Conservation (phyloP, 2,113 vertebrate genomes). For the Pygoscelis antarcticus region DNA sequence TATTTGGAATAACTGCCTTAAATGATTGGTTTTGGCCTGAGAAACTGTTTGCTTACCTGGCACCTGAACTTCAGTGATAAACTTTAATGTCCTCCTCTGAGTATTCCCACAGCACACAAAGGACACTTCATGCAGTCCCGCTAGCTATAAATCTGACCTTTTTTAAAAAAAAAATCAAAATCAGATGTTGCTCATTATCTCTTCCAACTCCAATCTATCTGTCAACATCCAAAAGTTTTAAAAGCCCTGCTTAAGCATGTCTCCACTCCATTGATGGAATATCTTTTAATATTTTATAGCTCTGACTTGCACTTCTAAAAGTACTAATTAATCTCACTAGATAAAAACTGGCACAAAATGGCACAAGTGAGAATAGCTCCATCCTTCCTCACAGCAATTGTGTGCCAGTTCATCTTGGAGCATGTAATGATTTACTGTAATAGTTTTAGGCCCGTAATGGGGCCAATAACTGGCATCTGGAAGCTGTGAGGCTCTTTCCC, state of each 20-base stretch:
- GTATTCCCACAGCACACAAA: background rate
- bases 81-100: constrained; percentile 40
- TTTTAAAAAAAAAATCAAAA: background rate
- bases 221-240: background rate
- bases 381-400: constrained; percentile 42
- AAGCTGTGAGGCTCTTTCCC: constrained; percentile 66
- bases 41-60: constrained; percentile 64
- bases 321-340: constrained; percentile 75
- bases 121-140: background rate
- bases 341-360: constrained; percentile 69
- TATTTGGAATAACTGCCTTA: constrained; percentile 33
- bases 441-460: constrained; percentile 52
- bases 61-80: constrained; percentile 47
- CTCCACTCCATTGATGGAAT: constrained; percentile 16
- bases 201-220: background rate
- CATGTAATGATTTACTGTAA: constrained; percentile 61
- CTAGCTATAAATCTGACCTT: constrained; percentile 1
- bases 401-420: constrained; percentile 66
- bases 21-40: constrained; percentile 40
- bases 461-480: constrained; percentile 72
- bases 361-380: constrained; percentile 57
- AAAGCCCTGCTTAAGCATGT: constrained; percentile 28
- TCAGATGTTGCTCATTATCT: constrained; percentile 8
- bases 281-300: constrained; percentile 66
- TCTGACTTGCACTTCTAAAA: constrained; percentile 64